Evolutionary conservation across 2,888 invertebrate species (phyloP).

Genomic region (Venusia cambrica): DNA sequence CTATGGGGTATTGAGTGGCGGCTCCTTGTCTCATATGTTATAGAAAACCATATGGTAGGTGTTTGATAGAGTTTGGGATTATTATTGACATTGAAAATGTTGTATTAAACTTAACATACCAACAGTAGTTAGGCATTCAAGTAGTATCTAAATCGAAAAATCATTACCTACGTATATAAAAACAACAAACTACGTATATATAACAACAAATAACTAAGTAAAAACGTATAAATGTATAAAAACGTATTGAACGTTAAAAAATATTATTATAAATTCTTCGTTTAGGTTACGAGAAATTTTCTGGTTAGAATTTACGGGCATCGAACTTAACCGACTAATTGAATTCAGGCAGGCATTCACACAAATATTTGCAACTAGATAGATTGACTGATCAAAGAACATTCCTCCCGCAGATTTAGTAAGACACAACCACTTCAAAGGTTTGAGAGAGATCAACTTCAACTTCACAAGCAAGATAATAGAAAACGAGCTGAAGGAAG

Average conservation of each 20-base stretch:
- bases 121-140: slow-evolving; percentile 7
- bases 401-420: slow-evolving; percentile 79
- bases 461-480: slow-evolving; percentile 86
- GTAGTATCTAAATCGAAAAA: no score
- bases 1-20: slow-evolving; percentile 63
- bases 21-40: slow-evolving; percentile 51
- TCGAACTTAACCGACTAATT: no score
- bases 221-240: no score
- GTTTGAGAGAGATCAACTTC: slow-evolving; percentile 86
- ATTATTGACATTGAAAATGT: slow-evolving; percentile 26
- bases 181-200: no score
- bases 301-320: no score
- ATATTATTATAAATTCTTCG: no score
- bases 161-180: slow-evolving; percentile 1
- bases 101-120: slow-evolving; percentile 14
- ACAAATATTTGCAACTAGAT: no score
- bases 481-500: slow-evolving; percentile 85
- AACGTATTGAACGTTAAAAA: no score
- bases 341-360: no score
- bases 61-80: slow-evolving; percentile 30
- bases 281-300: no score
- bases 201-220: no score
- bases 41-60: slow-evolving; percentile 33
- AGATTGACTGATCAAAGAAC: slow-evolving; percentile 1
- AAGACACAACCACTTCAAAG: slow-evolving; percentile 84